phyloP scores from a whole-genome alignment of 2,888 invertebrate genomes.

The Epicampocera succincta region DNA sequence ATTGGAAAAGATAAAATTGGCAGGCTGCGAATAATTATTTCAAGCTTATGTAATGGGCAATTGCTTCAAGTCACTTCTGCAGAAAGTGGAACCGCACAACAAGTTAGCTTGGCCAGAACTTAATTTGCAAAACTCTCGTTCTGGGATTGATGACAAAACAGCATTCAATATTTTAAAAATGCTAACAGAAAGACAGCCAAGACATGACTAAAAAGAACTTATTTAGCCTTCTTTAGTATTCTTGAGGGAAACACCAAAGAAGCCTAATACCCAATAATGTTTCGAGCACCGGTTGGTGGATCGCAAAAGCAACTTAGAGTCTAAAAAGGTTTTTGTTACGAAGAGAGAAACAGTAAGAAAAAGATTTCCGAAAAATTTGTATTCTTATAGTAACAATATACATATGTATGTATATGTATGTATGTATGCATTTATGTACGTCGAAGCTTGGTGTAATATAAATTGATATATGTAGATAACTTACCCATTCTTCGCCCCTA shows the following conservation, averaged over 20 bases:
- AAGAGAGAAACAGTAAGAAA: not conserved
- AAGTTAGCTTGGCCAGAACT: not conserved
- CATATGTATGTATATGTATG: too few relatives aligned
- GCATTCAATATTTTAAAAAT: slow-evolving; percentile 4
- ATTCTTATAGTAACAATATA: slow-evolving; percentile 17
- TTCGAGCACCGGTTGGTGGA: not conserved
- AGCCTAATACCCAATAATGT: not conserved
- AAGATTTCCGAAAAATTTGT: slow-evolving; percentile 1
- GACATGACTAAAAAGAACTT: not conserved
- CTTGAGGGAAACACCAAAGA: slow-evolving; percentile 14
- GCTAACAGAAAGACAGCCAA: slow-evolving; percentile 6
- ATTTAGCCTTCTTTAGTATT: too few relatives aligned
- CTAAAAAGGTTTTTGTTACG: too few relatives aligned
- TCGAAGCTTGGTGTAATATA: slow-evolving; percentile 15
- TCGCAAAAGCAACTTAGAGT: too few relatives aligned
- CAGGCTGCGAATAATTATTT: slow-evolving; percentile 8
- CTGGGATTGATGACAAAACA: slow-evolving; percentile 7
- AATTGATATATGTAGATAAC: too few relatives aligned
- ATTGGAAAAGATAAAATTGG: slow-evolving; percentile 1
- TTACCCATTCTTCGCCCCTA: slow-evolving; percentile 6
- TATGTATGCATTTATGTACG: too few relatives aligned
- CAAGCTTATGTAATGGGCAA: not conserved
- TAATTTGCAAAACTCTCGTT: slow-evolving; percentile 3
- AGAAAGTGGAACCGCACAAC: slow-evolving; percentile 9
- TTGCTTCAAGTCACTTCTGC: slow-evolving; percentile 2